Evolutionary conservation across 2,888 invertebrate genomes (phyloP).

Genomic region (Acanthoscelides obtectus): DNA sequence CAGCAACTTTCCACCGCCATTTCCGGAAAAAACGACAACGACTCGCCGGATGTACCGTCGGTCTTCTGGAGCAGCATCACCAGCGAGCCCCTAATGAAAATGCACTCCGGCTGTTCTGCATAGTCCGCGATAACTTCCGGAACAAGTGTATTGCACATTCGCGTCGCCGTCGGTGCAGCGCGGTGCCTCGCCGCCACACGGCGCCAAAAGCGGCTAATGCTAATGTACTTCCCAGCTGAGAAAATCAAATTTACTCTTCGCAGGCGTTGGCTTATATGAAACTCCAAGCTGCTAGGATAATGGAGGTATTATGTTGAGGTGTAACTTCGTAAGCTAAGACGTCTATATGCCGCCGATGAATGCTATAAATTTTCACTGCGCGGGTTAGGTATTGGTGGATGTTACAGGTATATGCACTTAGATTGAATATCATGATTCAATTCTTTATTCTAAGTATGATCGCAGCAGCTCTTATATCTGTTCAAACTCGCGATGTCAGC

Average conservation of each 20-base stretch:
- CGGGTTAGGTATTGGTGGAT: background rate
- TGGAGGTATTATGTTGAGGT: background rate
- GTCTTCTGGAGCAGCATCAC: background rate
- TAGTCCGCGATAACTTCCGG: background rate
- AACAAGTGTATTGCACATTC: background rate
- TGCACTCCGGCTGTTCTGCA: background rate
- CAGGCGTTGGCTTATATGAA: background rate
- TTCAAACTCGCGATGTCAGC: no score
- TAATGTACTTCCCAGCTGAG: constrained; percentile 9
- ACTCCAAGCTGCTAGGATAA: background rate
- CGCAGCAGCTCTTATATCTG: no score
- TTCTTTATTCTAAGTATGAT: no score
- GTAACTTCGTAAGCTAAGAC: background rate
- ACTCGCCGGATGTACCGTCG: background rate
- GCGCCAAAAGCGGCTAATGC: constrained; percentile 11
- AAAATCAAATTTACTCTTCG: constrained; percentile 6
- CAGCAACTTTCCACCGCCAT: no score
- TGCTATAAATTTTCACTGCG: background rate
- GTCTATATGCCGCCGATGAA: background rate
- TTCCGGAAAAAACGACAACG: background rate
- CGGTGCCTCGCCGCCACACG: background rate
- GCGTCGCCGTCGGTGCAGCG: background rate
- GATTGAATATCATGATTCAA: background rate
- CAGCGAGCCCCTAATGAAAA: background rate
- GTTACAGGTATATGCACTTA: background rate